phyloP scores from a whole-genome alignment of 2,797 vertebrate species.

The Myotis planiceps region DNA sequence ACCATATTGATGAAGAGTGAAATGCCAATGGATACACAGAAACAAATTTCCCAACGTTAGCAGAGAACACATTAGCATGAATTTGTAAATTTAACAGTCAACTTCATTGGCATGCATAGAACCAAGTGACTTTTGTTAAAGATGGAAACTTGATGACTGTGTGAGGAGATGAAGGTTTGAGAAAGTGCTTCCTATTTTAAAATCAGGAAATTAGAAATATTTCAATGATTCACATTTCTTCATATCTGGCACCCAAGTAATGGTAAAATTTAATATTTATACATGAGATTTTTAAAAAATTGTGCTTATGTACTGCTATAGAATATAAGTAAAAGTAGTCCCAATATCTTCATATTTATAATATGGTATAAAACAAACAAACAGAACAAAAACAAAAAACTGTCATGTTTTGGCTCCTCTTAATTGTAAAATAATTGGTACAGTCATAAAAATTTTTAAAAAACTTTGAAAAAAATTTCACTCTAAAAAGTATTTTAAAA shows the following conservation, averaged over 20 bases:
- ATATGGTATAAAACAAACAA: not conserved
- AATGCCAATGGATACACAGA: slow-evolving; percentile 65
- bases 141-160: slow-evolving; percentile 56
- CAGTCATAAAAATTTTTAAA: not conserved
- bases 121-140: slow-evolving; percentile 70
- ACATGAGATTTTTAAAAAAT: slow-evolving; percentile 58
- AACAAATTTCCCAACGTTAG: slow-evolving; percentile 65
- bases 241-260: slow-evolving; percentile 72
- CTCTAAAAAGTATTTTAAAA: not conserved
- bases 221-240: slow-evolving; percentile 75
- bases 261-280: slow-evolving; percentile 76
- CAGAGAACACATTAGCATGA: slow-evolving; percentile 50
- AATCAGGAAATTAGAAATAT: slow-evolving; percentile 79
- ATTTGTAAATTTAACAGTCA: slow-evolving; percentile 67
- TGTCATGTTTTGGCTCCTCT: not conserved
- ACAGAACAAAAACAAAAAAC: not conserved
- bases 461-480: not conserved
- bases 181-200: slow-evolving; percentile 75
- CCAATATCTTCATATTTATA: not conserved
- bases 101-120: slow-evolving; percentile 72
- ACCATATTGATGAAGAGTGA: slow-evolving; percentile 62
- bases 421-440: slow-evolving; percentile 3
- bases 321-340: slow-evolving; percentile 52
- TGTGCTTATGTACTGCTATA: slow-evolving; percentile 12
- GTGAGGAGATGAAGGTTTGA: slow-evolving; percentile 61